These are phyloP conservation scores for Hirundo rustica DNA, from an alignment of 2,797 vertebrate genomes.

Conservation along the genomic window DNA sequence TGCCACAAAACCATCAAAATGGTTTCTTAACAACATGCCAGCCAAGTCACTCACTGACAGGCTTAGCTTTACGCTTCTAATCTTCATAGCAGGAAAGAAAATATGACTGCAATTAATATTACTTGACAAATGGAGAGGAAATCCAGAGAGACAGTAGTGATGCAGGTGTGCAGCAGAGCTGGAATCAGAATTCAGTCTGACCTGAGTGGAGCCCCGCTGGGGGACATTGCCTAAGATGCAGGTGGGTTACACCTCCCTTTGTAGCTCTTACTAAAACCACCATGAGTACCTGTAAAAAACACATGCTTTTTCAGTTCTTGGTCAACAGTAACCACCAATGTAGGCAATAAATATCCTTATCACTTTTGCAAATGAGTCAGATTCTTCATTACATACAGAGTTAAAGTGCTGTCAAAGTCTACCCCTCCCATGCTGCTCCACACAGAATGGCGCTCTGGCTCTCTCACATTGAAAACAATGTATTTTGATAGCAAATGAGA, in stretches of 20 bases:
- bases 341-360: not conserved
- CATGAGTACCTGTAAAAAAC: not conserved
- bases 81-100: not conserved
- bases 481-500: not conserved
- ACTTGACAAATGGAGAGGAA: not conserved
- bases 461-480: not conserved
- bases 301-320: not conserved
- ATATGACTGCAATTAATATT: not conserved
- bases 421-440: not conserved
- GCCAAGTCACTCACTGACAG: fast-evolving
- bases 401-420: not conserved
- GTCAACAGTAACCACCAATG: not conserved
- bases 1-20: not conserved
- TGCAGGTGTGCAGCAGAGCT: not conserved
- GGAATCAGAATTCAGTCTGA: not conserved
- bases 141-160: not conserved
- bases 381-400: not conserved
- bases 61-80: not conserved
- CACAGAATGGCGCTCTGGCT: not conserved
- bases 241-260: not conserved
- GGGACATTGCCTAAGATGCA: not conserved
- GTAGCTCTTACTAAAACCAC: not conserved
- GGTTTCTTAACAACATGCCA: not conserved
- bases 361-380: not conserved
- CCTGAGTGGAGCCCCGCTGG: not conserved